A percentile compares a stretch with the other conserved stretches of the same genome.
Evolutionary conservation across 1,140 invertebrate genomes (phyloP).

Genomic region (Drosophila tristis): DNA sequence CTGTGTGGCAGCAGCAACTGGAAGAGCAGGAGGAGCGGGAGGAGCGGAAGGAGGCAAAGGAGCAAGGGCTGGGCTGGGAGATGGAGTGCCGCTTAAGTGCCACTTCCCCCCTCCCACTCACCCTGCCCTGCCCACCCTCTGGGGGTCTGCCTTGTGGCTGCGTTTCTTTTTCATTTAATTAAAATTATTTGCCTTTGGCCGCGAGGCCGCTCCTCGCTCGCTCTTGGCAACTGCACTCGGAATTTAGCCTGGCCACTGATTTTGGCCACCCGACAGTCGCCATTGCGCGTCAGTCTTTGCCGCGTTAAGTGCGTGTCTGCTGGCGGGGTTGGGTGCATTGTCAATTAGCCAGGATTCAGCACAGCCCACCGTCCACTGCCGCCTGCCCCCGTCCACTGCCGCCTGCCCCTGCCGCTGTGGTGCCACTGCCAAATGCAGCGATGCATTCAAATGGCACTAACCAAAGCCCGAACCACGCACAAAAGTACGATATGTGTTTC

Average conservation of each 20-base stretch:
- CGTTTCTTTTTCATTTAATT: constrained; percentile 81
- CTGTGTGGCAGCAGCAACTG: too few relatives aligned
- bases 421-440: constrained; percentile 52
- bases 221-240: constrained; percentile 4
- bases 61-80: constrained; percentile 20
- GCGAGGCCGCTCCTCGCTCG: too few relatives aligned
- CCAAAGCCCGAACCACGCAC: constrained; percentile 59
- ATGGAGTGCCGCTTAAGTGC: constrained; percentile 78
- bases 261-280: constrained; percentile 42
- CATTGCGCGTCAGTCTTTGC: constrained; percentile 44
- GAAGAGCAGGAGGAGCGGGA: background rate
- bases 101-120: background rate
- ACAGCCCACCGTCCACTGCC: background rate
- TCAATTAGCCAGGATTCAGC: constrained; percentile 63
- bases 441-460: constrained; percentile 67
- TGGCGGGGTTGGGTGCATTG: constrained; percentile 47
- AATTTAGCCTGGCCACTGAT: constrained; percentile 57
- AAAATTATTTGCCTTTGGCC: constrained; percentile 79
- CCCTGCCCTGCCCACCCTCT: too few relatives aligned
- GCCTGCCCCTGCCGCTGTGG: background rate
- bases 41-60: constrained; percentile 1
- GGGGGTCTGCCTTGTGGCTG: constrained; percentile 18
- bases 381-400: background rate
- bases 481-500: constrained; percentile 49
- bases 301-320: constrained; percentile 58